Percentiles rank a stretch among this genome's conserved stretches.
These are phyloP conservation scores for Chloroceryle inda DNA, from an alignment of 2,797 vertebrate genomes.

Conservation along the genomic window DNA sequence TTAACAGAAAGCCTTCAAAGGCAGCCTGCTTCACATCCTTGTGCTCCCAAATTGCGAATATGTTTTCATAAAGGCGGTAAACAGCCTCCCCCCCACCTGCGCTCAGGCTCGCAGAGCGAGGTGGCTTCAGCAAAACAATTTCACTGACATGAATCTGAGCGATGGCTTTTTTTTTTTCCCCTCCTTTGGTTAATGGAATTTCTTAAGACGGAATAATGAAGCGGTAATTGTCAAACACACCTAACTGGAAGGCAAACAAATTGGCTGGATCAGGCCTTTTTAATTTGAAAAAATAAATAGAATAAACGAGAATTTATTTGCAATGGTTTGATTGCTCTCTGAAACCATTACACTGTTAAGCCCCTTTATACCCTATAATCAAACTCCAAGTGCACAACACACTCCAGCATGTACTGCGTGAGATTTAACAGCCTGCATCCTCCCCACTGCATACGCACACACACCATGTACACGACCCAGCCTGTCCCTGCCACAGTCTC, in stretches of 20 bases:
- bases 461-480: background rate
- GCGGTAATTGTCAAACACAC: constrained; percentile 52
- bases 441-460: background rate
- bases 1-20: constrained; percentile 73
- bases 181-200: constrained; percentile 34
- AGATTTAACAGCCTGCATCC: background rate
- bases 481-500: background rate
- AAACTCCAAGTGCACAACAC: constrained; percentile 1
- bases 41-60: background rate
- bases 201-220: constrained; percentile 66
- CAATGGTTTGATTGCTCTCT: constrained; percentile 37
- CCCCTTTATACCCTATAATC: constrained; percentile 32
- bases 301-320: constrained; percentile 69
- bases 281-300: constrained; percentile 72
- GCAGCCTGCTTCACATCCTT: constrained; percentile 59
- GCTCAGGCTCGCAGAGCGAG: accelerated
- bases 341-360: background rate
- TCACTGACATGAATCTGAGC: background rate
- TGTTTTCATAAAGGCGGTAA: background rate
- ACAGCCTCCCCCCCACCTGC: background rate
- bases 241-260: constrained; percentile 69
- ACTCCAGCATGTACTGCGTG: accelerated
- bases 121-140: constrained; percentile 16
- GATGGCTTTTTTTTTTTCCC: background rate
- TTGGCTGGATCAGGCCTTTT: constrained; percentile 63